Conservation (phyloP, 2,113 vertebrate genomes). For the Semicossyphus pulcher region DNA sequence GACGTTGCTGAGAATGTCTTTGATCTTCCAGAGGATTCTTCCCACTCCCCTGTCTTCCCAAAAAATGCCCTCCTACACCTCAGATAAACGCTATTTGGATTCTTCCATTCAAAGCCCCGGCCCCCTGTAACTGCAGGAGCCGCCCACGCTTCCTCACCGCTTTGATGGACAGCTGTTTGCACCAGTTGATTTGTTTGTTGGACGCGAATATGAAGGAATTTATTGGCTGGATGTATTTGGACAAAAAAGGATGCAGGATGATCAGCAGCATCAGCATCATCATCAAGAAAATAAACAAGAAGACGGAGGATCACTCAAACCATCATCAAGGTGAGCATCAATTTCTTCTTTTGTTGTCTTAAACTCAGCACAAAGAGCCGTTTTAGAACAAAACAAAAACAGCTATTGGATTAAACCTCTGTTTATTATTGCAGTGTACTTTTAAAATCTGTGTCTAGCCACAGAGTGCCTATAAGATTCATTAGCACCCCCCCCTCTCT, state of each 20-base stretch:
- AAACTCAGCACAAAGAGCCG: background rate
- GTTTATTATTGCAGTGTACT: slow-evolving; percentile 7
- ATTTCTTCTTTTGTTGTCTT: background rate
- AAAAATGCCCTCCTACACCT: slow-evolving; percentile 42
- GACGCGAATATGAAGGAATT: slow-evolving; percentile 42
- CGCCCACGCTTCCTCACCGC: slow-evolving; percentile 25
- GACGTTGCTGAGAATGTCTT: slow-evolving; percentile 83
- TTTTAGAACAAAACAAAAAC: background rate
- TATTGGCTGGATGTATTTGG: slow-evolving; percentile 4
- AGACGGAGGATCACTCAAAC: slow-evolving; percentile 21
- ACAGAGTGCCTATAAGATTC: slow-evolving; percentile 11
- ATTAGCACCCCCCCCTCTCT: slow-evolving; percentile 21
- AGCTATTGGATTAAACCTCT: background rate
- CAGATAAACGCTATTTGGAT: slow-evolving; percentile 63
- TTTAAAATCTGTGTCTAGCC: background rate
- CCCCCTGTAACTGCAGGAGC: slow-evolving; percentile 6
- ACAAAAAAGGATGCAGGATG: slow-evolving; percentile 31
- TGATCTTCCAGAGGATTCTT: slow-evolving; percentile 74
- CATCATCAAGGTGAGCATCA: slow-evolving; percentile 62
- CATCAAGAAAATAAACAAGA: slow-evolving; percentile 10
- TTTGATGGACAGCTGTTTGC: slow-evolving; percentile 7
- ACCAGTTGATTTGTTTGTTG: too few relatives aligned
- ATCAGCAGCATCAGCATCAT: slow-evolving; percentile 1
- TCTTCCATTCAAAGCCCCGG: slow-evolving; percentile 44
- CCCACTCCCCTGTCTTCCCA: slow-evolving; percentile 67